Evolutionary conservation across 1,140 invertebrate genomes (phyloP), one percentile per base, ranked within the genome.

Genomic region (Temnothorax curvispinosus): DNA sequence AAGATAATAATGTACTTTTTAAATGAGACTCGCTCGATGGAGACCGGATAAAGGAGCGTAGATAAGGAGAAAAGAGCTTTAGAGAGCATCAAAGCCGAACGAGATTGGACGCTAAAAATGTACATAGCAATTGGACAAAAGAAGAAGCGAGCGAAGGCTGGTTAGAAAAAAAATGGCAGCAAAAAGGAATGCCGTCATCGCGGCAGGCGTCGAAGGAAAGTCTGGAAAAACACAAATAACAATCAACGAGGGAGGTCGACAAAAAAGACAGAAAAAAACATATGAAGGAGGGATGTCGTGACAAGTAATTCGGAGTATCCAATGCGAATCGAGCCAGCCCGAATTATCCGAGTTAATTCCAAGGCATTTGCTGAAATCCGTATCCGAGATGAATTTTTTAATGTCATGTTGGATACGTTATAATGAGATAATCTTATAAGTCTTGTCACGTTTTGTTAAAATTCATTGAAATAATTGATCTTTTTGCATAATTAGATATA

Each of bases 61-160:
- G 72, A 85, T 67, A 78, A 85, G 75, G 35, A 85, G 82, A 85
- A 85, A 85, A 58, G 75, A 85, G 75, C 84, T 77, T 81, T 84
- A 84, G 80, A 54, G 41, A 84, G 80, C 80, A 84, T 84, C 80
- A 84, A 84, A 84, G 80, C 54, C 80, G 69, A 69, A 75, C 80
- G 80, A 84, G 80, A 84, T 84, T 84, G 80, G 80, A 84, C 69
- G 80, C 80, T 84, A 75, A 84, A 84, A 84, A 84, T 84, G 80
- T 84, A 84, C 80, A 84, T 84, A 84, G 69, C 80, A 84, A 84
- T 84, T 84, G 80, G 54, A 84, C 69, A 84, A 84, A 84, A 84
- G 80, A 72, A 82, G 54, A 74, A 81, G 54, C 27, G 41, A 82
- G 41, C 67, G 54, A 50, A 62, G 69, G 41, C 52, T 58, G 80